Conservation (phyloP, 2,113 vertebrate genomes). For the Zosterops lateralis region DNA sequence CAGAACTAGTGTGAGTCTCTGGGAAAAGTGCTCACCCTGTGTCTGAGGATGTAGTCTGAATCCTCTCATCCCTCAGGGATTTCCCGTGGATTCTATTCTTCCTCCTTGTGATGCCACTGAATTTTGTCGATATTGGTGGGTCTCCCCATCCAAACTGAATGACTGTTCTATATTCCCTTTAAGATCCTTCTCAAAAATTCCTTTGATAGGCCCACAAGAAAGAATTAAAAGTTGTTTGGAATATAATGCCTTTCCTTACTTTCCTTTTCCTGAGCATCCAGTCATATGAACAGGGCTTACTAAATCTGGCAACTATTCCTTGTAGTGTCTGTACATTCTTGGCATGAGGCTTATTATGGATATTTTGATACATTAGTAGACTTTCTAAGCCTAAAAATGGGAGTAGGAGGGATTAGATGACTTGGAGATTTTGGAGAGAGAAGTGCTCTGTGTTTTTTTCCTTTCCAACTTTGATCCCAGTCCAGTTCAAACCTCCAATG, state of each 20-base stretch:
- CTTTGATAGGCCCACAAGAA: neutral
- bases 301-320: neutral
- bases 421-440: neutral
- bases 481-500: neutral
- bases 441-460: neutral
- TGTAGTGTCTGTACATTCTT: neutral
- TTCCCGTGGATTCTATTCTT: neutral
- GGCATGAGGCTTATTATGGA: neutral
- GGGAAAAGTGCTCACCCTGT: neutral
- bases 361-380: neutral
- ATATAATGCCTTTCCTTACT: neutral
- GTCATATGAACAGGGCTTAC: neutral
- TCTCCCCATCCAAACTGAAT: neutral
- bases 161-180: neutral
- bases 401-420: neutral
- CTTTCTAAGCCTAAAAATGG: neutral
- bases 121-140: neutral
- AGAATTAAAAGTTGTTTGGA: neutral
- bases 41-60: neutral
- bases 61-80: neutral
- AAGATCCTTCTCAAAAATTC: neutral
- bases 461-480: neutral
- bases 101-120: neutral
- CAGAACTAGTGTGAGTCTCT: neutral
- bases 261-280: neutral